A percentile compares a stretch with the other conserved stretches of the same genome.
These are phyloP conservation scores for Cryptops parisi DNA, from an alignment of 2,888 invertebrate genomes.

Conservation along the genomic window DNA sequence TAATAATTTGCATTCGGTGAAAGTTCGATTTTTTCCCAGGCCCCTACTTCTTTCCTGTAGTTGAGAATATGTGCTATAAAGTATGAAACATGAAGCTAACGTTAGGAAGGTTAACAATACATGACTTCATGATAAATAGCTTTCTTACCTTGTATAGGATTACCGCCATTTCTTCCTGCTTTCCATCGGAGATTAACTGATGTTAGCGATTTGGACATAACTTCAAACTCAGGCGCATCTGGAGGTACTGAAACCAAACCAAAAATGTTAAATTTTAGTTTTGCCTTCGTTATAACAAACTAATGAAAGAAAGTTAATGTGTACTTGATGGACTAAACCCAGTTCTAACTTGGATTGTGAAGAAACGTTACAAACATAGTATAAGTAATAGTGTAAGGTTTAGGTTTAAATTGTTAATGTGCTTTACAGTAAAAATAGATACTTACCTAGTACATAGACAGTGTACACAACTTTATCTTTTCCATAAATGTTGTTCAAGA, in stretches of 20 bases:
- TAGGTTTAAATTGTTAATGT: too few species aligned
- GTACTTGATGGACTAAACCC: too few species aligned
- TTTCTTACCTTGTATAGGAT: not conserved
- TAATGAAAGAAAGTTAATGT: too few species aligned
- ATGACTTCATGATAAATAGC: not conserved
- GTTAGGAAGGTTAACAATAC: not conserved
- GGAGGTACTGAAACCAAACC: not conserved
- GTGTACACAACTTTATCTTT: not conserved
- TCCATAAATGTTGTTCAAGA: not conserved
- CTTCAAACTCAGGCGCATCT: not conserved
- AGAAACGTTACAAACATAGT: too few species aligned
- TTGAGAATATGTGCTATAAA: not conserved
- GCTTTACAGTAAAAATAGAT: not conserved
- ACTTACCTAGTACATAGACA: not conserved
- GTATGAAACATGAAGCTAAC: not conserved
- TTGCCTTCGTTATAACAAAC: too few species aligned
- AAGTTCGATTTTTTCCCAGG: not conserved
- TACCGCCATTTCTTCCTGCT: not conserved
- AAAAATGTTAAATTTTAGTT: too few species aligned
- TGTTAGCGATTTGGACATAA: not conserved
- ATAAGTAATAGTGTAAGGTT: too few species aligned
- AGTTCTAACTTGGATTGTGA: too few species aligned
- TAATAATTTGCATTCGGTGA: not conserved
- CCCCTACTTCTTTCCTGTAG: not conserved
- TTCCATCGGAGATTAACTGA: not conserved